phyloP scores from a whole-genome alignment of 2,888 invertebrate genomes.

The Diabrotica balteata region DNA sequence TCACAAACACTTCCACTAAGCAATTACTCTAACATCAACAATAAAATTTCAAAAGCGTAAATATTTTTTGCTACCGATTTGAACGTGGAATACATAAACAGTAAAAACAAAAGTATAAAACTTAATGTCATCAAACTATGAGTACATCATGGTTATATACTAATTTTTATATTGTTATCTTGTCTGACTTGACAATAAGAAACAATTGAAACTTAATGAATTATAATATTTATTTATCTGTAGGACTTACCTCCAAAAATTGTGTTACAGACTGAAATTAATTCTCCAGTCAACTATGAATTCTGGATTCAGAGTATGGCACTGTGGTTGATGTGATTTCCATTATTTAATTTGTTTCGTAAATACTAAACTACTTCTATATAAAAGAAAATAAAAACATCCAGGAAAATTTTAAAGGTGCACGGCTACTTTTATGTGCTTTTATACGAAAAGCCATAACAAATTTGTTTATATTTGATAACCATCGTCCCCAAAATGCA shows the following conservation, averaged over 20 bases:
- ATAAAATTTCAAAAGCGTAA: no score
- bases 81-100: no score
- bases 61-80: no score
- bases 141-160: no score
- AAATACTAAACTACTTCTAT: conserved; percentile 7
- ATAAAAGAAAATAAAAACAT: neutral
- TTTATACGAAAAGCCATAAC: conserved; percentile 12
- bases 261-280: conserved; percentile 19
- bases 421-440: conserved; percentile 2
- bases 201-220: no score
- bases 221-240: no score
- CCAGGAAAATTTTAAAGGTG: neutral
- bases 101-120: no score
- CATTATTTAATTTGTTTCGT: conserved; percentile 15
- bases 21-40: no score
- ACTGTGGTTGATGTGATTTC: conserved; percentile 12
- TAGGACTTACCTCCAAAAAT: conserved; percentile 16
- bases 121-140: no score
- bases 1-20: no score
- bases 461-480: conserved; percentile 21
- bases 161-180: no score
- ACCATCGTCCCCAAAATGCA: conserved; percentile 9
- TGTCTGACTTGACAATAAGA: no score
- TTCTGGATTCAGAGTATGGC: conserved; percentile 9
- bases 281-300: conserved; percentile 27